Evolutionary conservation across 2,797 vertebrate genomes (phyloP).

Genomic region (Adelosebastes latens): DNA sequence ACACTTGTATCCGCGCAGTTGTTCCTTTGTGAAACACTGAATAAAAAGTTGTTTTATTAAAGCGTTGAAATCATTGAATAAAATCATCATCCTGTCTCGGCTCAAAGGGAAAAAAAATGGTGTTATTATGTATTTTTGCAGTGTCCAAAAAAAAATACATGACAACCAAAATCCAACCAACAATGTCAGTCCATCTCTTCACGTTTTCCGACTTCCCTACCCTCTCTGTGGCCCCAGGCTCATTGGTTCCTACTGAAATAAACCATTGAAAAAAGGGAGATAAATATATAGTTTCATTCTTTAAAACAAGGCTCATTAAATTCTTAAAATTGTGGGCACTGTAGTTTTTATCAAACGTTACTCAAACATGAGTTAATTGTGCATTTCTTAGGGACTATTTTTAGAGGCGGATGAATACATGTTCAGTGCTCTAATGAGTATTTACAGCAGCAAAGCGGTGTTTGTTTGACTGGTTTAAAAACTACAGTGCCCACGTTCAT

Average conservation of each 20-base stretch:
- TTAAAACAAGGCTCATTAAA: background rate
- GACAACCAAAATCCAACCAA: background rate
- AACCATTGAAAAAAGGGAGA: background rate
- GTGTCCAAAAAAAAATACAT: background rate
- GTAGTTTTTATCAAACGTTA: background rate
- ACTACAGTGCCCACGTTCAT: background rate
- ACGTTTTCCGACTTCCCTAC: background rate
- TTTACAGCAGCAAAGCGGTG: background rate
- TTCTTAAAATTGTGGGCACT: background rate
- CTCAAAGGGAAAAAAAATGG: no score
- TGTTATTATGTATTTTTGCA: background rate
- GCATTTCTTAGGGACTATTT: background rate
- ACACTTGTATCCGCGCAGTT: background rate
- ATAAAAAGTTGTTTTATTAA: background rate
- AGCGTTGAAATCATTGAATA: background rate
- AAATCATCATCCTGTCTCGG: fast-evolving
- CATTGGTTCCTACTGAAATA: background rate
- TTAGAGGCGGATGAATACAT: background rate
- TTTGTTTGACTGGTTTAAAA: background rate
- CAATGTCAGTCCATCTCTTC: background rate
- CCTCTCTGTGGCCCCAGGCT: background rate
- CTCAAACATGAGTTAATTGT: background rate
- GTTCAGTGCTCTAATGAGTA: background rate
- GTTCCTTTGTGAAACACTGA: background rate
- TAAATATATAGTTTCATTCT: no score